Conservation (phyloP, 2,797 vertebrate species). For the Aulostomus chinensis region DNA sequence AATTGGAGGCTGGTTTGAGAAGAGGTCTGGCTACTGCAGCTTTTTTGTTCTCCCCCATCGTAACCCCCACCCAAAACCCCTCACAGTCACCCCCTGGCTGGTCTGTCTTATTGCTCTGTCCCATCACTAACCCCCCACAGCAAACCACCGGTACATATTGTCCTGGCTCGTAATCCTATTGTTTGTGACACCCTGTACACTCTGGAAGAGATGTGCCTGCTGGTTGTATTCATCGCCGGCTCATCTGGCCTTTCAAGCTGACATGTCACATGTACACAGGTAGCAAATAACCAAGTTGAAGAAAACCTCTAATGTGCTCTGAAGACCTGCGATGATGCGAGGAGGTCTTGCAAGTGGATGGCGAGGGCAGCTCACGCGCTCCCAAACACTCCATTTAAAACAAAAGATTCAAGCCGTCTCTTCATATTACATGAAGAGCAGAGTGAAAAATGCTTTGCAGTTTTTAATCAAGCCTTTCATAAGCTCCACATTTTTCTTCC, state of each 20-base stretch:
- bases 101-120: conserved; percentile 33
- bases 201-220: conserved; percentile 49
- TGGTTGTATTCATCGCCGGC: conserved; percentile 37
- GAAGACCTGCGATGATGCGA: conserved; percentile 33
- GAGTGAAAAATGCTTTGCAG: conserved; percentile 44
- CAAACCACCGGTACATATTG: conserved; percentile 48
- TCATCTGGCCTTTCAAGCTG: conserved; percentile 45
- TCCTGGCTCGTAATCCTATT: conserved; percentile 76
- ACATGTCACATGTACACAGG: conserved; percentile 33
- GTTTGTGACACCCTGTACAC: too few relatives aligned
- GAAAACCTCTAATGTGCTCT: conserved; percentile 9
- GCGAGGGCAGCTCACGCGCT: conserved; percentile 14
- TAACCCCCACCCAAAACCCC: conserved; percentile 41
- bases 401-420: conserved; percentile 41
- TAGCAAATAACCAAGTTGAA: conserved; percentile 21
- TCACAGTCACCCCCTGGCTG: conserved; percentile 8
- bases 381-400: conserved; percentile 41
- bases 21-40: conserved; percentile 67
- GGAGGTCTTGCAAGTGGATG: conserved; percentile 11
- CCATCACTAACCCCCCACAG: conserved; percentile 38
- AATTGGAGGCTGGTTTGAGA: conserved; percentile 37
- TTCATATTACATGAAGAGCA: conserved; percentile 22
- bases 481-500: conserved; percentile 32
- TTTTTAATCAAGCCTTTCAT: conserved; percentile 65
- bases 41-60: conserved; percentile 69